phyloP scores from a whole-genome alignment of 2,113 vertebrate genomes.

The Cyprinus carpio region DNA sequence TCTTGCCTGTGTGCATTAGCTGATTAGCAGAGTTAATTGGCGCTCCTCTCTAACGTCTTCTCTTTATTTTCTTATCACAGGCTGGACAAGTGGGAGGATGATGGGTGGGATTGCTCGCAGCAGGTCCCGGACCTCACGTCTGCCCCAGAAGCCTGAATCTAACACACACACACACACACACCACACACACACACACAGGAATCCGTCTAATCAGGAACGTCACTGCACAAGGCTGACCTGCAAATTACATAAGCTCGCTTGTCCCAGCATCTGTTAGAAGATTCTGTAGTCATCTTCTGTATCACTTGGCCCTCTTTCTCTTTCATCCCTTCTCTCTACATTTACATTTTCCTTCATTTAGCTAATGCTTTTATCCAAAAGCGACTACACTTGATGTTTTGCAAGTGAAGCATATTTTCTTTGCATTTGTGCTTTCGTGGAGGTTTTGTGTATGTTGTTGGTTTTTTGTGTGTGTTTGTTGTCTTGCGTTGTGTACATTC shows the following conservation, averaged over 20 bases:
- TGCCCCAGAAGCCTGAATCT: neutral
- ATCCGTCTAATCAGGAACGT: slow-evolving; percentile 25
- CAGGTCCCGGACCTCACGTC: neutral
- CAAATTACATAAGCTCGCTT: slow-evolving; percentile 60
- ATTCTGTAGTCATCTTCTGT: slow-evolving; percentile 33
- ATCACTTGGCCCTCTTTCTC: slow-evolving; percentile 18
- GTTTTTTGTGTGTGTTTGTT: neutral
- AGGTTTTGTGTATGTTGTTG: neutral
- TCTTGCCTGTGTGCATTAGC: neutral
- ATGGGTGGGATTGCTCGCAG: neutral
- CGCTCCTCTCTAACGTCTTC: neutral
- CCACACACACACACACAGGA: slow-evolving; percentile 9
- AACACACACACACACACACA: neutral
- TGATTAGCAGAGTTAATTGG: slow-evolving; percentile 29
- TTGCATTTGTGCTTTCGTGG: neutral
- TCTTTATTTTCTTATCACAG: slow-evolving; percentile 35
- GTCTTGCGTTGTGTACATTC: neutral
- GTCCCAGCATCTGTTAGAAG: slow-evolving; percentile 55
- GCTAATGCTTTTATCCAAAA: slow-evolving; percentile 4
- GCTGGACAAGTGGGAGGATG: neutral
- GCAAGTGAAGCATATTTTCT: neutral
- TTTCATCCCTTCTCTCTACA: neutral
- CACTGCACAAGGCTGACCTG: slow-evolving; percentile 55
- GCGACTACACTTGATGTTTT: neutral
- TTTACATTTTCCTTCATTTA: slow-evolving; percentile 14